A percentile compares a stretch with the other conserved stretches of the same genome.
phyloP scores from a whole-genome alignment of 1,140 invertebrate species.

The Lepidurus apus region DNA sequence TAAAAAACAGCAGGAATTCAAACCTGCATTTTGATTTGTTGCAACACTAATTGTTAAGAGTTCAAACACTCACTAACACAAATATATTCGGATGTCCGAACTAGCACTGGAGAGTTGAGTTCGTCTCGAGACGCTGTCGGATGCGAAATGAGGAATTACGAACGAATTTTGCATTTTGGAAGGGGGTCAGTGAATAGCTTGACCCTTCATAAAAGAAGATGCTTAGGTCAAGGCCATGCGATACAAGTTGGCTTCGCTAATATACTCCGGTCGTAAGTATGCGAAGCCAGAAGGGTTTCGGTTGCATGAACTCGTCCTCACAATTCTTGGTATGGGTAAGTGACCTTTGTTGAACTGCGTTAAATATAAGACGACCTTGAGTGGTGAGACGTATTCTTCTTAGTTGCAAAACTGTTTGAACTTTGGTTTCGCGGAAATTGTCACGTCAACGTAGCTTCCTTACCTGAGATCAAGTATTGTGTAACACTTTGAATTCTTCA shows the following conservation, averaged over 20 bases:
- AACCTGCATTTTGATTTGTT: too few species aligned
- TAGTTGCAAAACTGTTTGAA: too few species aligned
- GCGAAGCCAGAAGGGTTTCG: neutral
- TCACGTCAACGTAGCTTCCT: too few species aligned
- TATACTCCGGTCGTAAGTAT: neutral
- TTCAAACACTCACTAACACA: too few species aligned
- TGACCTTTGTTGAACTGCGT: neutral
- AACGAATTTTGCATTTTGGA: neutral
- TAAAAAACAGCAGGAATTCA: too few species aligned
- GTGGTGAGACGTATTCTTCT: neutral
- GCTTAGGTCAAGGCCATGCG: neutral
- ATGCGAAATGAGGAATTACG: neutral
- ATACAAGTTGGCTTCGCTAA: neutral
- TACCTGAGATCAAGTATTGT: too few species aligned
- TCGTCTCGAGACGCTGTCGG: neutral
- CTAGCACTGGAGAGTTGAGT: too few species aligned
- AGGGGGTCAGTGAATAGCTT: neutral
- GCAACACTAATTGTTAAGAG: too few species aligned
- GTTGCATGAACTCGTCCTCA: neutral
- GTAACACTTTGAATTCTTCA: too few species aligned
- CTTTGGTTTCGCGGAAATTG: too few species aligned
- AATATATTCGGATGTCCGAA: too few species aligned
- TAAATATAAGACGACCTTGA: neutral
- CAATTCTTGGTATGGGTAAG: conserved; percentile 4
- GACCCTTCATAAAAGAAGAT: neutral